Base-by-base conservation (phyloP, 2,888 invertebrate species). In the Hypomecis atomaria region DNA sequence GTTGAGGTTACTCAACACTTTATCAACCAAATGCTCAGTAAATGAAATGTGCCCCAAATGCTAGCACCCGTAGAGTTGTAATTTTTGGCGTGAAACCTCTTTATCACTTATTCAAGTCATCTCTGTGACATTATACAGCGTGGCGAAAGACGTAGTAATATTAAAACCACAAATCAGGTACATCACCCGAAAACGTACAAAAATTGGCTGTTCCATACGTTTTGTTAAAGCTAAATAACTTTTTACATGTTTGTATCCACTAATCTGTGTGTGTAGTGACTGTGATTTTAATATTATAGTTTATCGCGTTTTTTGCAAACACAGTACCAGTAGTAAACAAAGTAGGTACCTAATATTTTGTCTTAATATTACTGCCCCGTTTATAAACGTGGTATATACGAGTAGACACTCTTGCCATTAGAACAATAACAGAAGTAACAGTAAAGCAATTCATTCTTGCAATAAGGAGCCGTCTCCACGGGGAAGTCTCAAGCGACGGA, bases 1-100 rank as follows among this genome's bases (percentile, higher is more conserved):
- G 76, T 77, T 75, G 72, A 77, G 71, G 75, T 74, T 53, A 33
- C 57, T 60, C 48, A 34, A 52, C 65, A 75, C 74, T 74, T 72
- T 77, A 77, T 77, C 75, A 75, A 77, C 77, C 74, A 75, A 73
- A 74, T 77, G 70, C 78, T 75, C 73, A 77, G 75, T 74, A 71
- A 77, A 77, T 75, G 68, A 78, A 78, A 72, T 72, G 68, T 71
- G 70, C 71, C 67, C 64, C 57, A 71, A 74, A 69, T 70, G 65
- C 67, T 69, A 70, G 62, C 58, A 65, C 68, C 70, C 68, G 54
- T 54, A 65, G 53, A 57, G 52, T 43, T 56, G 48, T 62, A 66
- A 66, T 71, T 71, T 71, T 71, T 65, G 66, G 60, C 53, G 61
- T 43, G 23, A 53, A 57, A 61, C 52, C 40, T 57, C 42, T 47